These are phyloP conservation scores for Sebastes reedi DNA, from an alignment of 2,797 vertebrate genomes.

Conservation along the genomic window DNA sequence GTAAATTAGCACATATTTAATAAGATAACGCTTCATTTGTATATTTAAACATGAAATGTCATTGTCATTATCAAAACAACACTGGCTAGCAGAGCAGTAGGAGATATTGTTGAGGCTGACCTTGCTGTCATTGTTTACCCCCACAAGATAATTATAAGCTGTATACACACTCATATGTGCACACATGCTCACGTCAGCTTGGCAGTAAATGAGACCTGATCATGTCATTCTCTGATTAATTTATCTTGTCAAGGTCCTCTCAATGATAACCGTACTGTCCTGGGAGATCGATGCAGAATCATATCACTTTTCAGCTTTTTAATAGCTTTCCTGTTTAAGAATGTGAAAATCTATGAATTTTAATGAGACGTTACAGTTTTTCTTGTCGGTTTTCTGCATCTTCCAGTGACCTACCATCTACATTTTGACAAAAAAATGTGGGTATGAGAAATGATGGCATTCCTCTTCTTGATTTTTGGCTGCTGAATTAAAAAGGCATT, in stretches of 20 bases:
- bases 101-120: neutral
- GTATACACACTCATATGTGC: neutral
- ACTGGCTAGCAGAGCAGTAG: neutral
- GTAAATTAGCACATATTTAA: no score
- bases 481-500: neutral
- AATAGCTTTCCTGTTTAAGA: neutral
- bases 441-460: neutral
- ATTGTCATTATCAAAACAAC: neutral
- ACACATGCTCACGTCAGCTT: neutral
- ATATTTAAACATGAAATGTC: no score
- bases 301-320: neutral
- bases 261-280: neutral
- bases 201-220: slow-evolving; percentile 4
- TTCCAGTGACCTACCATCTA: neutral
- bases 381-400: neutral
- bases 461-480: neutral
- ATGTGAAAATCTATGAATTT: neutral
- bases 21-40: no score
- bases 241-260: neutral
- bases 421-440: neutral
- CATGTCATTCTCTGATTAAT: neutral
- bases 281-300: neutral
- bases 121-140: slow-evolving; percentile 4
- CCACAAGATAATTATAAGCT: neutral
- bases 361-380: neutral